Conservation (phyloP, 2,797 vertebrate genomes). For the Phrynocephalus vlangalii region DNA sequence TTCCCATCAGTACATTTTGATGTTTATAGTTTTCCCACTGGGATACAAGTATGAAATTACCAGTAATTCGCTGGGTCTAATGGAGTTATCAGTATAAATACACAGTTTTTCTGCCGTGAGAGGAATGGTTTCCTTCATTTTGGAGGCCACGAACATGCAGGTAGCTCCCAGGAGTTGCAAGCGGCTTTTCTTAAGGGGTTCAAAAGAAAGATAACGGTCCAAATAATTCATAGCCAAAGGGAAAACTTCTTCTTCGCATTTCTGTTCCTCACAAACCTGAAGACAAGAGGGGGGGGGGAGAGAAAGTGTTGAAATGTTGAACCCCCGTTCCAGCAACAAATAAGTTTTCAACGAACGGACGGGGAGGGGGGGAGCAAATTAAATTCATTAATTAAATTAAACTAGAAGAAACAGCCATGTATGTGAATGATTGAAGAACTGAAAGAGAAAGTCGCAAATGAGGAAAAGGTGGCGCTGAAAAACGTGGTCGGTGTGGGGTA, state of each 20-base stretch:
- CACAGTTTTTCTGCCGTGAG: conserved; percentile 96
- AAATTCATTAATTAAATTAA: conserved; percentile 1
- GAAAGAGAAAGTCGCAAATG: conserved; percentile 76
- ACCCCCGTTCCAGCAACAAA: conserved; percentile 29
- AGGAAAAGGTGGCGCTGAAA: conserved; percentile 57
- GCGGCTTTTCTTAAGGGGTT: conserved; percentile 90
- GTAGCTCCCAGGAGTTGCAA: conserved; percentile 95
- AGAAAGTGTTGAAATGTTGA: conserved; percentile 37
- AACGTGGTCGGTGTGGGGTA: conserved; percentile 38
- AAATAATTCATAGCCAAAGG: conserved; percentile 99
- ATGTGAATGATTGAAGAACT: conserved; percentile 63
- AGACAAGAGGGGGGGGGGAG: conserved; percentile 18
- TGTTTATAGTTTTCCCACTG: conserved; percentile 20
- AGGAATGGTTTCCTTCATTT: conserved; percentile 98
- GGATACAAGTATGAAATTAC: conserved; percentile 81
- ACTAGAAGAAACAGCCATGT: neutral
- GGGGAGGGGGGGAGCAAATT: neutral
- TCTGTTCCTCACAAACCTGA: conserved; percentile 99
- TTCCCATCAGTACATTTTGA: neutral
- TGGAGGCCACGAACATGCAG: conserved; percentile 98
- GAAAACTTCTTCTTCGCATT: conserved; percentile 98
- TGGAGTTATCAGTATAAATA: conserved; percentile 98
- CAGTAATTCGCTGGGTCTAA: conserved; percentile 92
- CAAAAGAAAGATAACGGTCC: conserved; percentile 96
- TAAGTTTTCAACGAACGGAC: conserved; percentile 44